phyloP scores from a whole-genome alignment of 2,797 vertebrate genomes.

The Sandelia bainsii region DNA sequence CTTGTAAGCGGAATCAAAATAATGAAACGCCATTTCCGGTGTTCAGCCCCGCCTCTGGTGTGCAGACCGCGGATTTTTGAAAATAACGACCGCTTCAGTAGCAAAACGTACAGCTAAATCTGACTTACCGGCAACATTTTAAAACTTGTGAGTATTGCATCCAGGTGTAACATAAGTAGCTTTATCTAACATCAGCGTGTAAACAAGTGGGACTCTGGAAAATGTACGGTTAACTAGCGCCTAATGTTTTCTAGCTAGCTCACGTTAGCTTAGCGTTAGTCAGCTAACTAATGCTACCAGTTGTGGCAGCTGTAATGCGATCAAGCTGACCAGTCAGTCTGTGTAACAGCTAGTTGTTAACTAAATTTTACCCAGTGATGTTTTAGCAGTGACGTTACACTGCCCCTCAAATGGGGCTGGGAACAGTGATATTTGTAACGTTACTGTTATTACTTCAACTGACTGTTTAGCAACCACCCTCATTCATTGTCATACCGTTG shows the following conservation, averaged over 20 bases:
- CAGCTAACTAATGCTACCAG: too few species aligned
- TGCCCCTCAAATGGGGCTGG: too few species aligned
- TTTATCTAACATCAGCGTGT: accelerated
- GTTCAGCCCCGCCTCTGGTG: neutral
- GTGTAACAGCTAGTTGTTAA: too few species aligned
- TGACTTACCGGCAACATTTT: neutral
- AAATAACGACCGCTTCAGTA: slow-evolving; percentile 41
- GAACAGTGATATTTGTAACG: too few species aligned
- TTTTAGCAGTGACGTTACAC: too few species aligned
- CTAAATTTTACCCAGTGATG: neutral
- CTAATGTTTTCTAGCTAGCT: slow-evolving; percentile 4
- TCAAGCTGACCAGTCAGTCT: too few species aligned
- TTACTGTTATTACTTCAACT: too few species aligned
- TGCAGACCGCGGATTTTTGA: slow-evolving; percentile 71
- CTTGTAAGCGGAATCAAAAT: slow-evolving; percentile 10
- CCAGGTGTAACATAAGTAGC: accelerated
- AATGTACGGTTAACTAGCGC: neutral
- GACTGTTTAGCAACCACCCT: too few species aligned
- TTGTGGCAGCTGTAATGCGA: too few species aligned
- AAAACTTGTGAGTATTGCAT: slow-evolving; percentile 40
- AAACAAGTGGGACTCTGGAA: accelerated
- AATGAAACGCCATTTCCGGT: slow-evolving; percentile 51
- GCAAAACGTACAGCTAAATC: neutral
- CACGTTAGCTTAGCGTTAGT: slow-evolving; percentile 16
- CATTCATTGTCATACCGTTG: too few species aligned